Evolutionary conservation across 2,797 vertebrate genomes (phyloP).

Genomic region (Oophaga sylvatica): DNA sequence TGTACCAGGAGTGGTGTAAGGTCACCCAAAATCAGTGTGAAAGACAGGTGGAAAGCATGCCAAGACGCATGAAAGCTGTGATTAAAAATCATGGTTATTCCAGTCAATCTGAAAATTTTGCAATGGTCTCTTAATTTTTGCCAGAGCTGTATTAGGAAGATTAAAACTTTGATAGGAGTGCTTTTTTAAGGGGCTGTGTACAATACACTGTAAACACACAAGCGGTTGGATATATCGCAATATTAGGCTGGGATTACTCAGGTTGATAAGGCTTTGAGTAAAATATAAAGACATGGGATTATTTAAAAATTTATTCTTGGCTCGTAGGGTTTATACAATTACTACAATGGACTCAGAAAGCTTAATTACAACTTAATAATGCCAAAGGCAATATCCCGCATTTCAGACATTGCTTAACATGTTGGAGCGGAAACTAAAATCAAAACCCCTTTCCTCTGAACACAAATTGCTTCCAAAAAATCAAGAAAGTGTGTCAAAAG

Average conservation of each 20-base stretch:
- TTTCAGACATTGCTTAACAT: slow-evolving; percentile 47
- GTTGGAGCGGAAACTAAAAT: slow-evolving; percentile 49
- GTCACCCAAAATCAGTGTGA: no score
- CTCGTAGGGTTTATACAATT: slow-evolving; percentile 15
- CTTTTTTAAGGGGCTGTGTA: no score
- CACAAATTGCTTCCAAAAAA: slow-evolving; percentile 38
- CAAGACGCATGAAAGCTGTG: no score
- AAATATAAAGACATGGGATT: slow-evolving; percentile 10
- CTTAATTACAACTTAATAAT: slow-evolving; percentile 35
- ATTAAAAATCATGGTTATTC: no score
- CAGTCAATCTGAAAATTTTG: no score
- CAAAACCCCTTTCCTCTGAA: slow-evolving; percentile 31
- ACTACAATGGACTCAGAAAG: slow-evolving; percentile 12
- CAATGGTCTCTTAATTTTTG: no score
- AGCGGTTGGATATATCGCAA: background rate
- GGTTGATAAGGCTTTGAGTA: slow-evolving; percentile 27
- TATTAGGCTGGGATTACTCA: slow-evolving; percentile 1
- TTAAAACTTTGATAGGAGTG: no score
- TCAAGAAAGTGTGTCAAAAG: slow-evolving; percentile 46
- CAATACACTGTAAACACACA: background rate
- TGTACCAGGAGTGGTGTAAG: no score
- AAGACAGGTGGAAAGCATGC: no score
- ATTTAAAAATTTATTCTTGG: slow-evolving; percentile 12
- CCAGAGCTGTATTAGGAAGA: no score
- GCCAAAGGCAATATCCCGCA: slow-evolving; percentile 44